These are phyloP conservation scores for Atopsyche davidsoni DNA, from an alignment of 1,140 invertebrate species.

Conservation along the genomic window DNA sequence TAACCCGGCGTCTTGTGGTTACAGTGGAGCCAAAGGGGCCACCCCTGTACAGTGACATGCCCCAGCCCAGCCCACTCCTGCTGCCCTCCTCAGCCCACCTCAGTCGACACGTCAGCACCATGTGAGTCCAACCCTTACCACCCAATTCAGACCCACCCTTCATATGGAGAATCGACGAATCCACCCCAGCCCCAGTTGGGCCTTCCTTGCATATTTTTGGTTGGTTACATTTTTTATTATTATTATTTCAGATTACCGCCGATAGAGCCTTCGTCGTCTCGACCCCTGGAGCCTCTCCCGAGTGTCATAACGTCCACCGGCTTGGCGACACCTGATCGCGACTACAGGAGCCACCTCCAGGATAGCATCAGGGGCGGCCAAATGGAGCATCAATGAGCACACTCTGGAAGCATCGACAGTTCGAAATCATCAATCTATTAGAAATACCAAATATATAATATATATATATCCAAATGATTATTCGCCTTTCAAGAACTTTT, in stretches of 20 bases:
- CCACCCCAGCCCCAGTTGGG: not conserved
- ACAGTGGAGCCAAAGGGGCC: conserved; percentile 20
- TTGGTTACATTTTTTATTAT: too few species aligned
- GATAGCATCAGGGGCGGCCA: not conserved
- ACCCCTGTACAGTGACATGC: conserved; percentile 23
- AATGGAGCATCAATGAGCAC: too few species aligned
- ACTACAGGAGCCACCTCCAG: conserved; percentile 8
- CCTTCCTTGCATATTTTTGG: not conserved
- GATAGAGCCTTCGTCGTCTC: conserved; percentile 34
- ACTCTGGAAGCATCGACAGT: too few species aligned
- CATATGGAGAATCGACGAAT: not conserved
- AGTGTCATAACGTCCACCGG: conserved; percentile 29
- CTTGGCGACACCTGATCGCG: conserved; percentile 13
- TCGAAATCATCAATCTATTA: too few species aligned
- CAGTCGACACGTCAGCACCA: conserved; percentile 39
- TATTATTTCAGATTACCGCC: conserved; percentile 37
- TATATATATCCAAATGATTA: too few species aligned
- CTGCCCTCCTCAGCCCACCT: conserved; percentile 35
- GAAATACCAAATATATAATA: too few species aligned
- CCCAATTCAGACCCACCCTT: not conserved
- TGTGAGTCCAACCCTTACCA: conserved; percentile 32
- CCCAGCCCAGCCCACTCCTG: conserved; percentile 21
- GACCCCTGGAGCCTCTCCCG: conserved; percentile 6
- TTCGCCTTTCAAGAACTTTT: too few species aligned
- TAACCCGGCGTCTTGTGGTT: conserved; percentile 13